Base-by-base conservation (phyloP, 2,113 vertebrate species). In the Jacana jacana region DNA sequence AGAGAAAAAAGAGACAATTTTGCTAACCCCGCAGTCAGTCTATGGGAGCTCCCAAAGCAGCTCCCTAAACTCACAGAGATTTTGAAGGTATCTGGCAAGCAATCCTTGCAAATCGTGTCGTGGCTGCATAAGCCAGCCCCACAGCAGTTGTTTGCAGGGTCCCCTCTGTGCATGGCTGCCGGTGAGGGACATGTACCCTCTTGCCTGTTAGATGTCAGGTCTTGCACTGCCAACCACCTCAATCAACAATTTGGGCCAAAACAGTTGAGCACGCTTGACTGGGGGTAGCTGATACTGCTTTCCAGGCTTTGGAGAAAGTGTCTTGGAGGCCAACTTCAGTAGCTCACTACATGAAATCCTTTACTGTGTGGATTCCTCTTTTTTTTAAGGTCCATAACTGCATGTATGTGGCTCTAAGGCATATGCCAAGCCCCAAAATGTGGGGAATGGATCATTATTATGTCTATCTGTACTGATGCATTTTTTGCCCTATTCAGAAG, bases 391-490 rank as follows among this genome's bases (percentile, higher is more conserved):
- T 19, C 19, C 33, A 1, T 48, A 25, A 49, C 28, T 85, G 64
- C 25, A 30, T 46, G 46, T 46, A 25, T 0, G 0, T 52, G 75
- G 35, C 27, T 66, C 65, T 52, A 42, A 61, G 60, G 63, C 37
- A 10, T 27, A 35, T n/a, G 68, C 31, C 0, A 4, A 91, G n/a
- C n/a, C 60, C 28, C 14, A 18, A 1, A 25, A 28, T 4, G 1
- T 49, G 60, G 31, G 58, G 60, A 92, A 54, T 37, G 48, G 46
- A 12, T 79, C 4, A 2, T 30, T 77, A 20, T 28, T 40, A 9
- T 11, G 27, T 44, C 14, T 33, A 49, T 86, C n/a, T 77, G 11
- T 42, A 40, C 23, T 42, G 42, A 39, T 85, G 48, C 22, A 30
- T 33, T 35, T 65, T 70, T 78, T 40, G 3, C 7, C 25, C 18